Conservation (phyloP, 2,888 invertebrate species). For the Dorcus parallelipipedus region DNA sequence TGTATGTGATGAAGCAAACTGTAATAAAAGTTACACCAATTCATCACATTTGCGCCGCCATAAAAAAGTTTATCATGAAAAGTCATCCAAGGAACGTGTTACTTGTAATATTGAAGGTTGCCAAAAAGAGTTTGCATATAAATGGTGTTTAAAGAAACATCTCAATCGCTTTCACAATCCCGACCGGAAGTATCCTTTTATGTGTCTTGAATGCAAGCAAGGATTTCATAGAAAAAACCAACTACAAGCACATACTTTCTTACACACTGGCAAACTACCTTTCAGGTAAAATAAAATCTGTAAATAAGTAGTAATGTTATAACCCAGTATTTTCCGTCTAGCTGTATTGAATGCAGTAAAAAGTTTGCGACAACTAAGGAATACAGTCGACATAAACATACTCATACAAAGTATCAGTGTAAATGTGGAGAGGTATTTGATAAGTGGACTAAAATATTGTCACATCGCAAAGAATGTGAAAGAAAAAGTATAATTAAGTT, state of each 20-base stretch:
- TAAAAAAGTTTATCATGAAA: constrained; percentile 26
- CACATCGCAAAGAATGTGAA: constrained; percentile 31
- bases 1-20: constrained; percentile 28
- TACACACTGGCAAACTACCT: constrained; percentile 22
- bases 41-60: constrained; percentile 35
- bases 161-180: constrained; percentile 25
- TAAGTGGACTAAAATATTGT: constrained; percentile 32
- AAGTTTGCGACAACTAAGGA: constrained; percentile 28
- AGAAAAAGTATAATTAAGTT: constrained; percentile 17
- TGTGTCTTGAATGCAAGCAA: constrained; percentile 31
- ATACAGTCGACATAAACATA: constrained; percentile 34
- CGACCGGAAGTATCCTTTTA: constrained; percentile 24
- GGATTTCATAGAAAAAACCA: constrained; percentile 34
- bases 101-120: constrained; percentile 28
- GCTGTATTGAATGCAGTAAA: constrained; percentile 32
- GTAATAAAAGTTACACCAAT: constrained; percentile 33
- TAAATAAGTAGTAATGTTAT: neutral
- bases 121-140: constrained; percentile 31
- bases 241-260: constrained; percentile 29
- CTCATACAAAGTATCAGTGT: constrained; percentile 36
- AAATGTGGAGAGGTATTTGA: constrained; percentile 35
- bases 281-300: constrained; percentile 14
- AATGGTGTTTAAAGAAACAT: constrained; percentile 35
- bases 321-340: constrained; percentile 18
- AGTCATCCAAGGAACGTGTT: constrained; percentile 18